phyloP scores from a whole-genome alignment of 1,140 invertebrate species.

The Carcinoscorpius rotundicauda region DNA sequence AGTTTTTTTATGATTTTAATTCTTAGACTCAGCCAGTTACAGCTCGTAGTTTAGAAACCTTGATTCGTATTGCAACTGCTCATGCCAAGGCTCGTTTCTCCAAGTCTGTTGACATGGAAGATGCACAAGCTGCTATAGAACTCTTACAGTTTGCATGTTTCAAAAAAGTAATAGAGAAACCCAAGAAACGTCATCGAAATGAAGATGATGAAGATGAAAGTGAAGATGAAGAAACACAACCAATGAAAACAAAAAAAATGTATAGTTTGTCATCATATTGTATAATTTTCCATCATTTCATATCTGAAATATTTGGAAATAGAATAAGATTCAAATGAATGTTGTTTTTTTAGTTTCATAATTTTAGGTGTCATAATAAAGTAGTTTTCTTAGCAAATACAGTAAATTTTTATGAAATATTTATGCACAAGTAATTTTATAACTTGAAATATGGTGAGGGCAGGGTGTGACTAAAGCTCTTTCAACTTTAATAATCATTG shows the following conservation, averaged over 20 bases:
- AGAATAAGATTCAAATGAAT: conserved; percentile 8
- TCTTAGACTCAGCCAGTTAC: conserved; percentile 91
- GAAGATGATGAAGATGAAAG: conserved; percentile 29
- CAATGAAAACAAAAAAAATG: conserved; percentile 8
- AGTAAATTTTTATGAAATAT: too few relatives aligned
- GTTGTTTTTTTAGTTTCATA: background rate
- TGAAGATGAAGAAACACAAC: conserved; percentile 21
- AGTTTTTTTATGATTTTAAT: too few relatives aligned
- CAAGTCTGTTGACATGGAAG: conserved; percentile 61
- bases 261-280: background rate
- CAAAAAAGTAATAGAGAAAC: conserved; percentile 74
- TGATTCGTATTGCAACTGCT: conserved; percentile 95
- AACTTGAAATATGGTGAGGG: too few relatives aligned
- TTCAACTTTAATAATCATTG: too few relatives aligned
- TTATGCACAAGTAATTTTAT: too few relatives aligned
- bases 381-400: too few relatives aligned
- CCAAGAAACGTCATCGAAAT: conserved; percentile 47
- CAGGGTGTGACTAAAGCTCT: too few relatives aligned
- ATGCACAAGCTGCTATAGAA: conserved; percentile 86
- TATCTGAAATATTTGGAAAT: conserved; percentile 9
- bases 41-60: conserved; percentile 89
- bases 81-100: conserved; percentile 91
- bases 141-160: conserved; percentile 96
- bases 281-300: conserved; percentile 7
- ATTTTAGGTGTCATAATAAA: background rate